Evolutionary conservation across 2,888 invertebrate species (phyloP).

Genomic region (Diarsia rubi): DNA sequence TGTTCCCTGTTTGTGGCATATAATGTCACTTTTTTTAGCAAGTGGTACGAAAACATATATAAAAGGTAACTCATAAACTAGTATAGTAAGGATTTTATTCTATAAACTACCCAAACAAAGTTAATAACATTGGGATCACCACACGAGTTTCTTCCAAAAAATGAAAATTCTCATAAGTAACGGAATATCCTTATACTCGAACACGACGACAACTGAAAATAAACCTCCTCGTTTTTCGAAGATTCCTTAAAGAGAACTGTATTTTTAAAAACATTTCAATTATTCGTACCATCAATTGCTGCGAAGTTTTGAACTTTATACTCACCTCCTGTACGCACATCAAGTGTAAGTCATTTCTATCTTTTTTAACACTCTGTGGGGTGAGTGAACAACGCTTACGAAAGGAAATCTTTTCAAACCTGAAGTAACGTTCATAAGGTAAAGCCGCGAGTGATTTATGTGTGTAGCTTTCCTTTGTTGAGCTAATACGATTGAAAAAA

Average conservation of each 20-base stretch:
- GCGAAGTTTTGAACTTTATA: neutral
- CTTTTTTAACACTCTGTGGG: constrained; percentile 20
- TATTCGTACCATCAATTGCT: neutral
- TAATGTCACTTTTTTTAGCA: too few relatives aligned
- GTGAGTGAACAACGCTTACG: constrained; percentile 80
- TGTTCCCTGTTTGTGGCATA: too few relatives aligned
- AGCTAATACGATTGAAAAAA: constrained; percentile 78
- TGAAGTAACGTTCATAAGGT: constrained; percentile 78
- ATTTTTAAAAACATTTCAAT: neutral
- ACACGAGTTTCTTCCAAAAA: too few relatives aligned
- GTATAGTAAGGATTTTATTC: too few relatives aligned
- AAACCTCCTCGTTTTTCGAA: too few relatives aligned
- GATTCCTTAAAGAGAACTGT: neutral
- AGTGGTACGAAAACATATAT: too few relatives aligned
- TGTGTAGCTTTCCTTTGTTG: constrained; percentile 81
- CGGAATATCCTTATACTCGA: too few relatives aligned
- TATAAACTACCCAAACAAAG: too few relatives aligned
- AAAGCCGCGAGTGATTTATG: constrained; percentile 84
- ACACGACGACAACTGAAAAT: too few relatives aligned
- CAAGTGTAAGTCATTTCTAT: constrained; percentile 11
- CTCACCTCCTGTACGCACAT: neutral
- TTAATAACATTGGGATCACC: too few relatives aligned
- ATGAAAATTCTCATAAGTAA: too few relatives aligned
- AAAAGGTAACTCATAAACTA: too few relatives aligned
- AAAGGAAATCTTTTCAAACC: constrained; percentile 82